phyloP scores from a whole-genome alignment of 2,797 vertebrate genomes.

The Parauchenoglanis ngamensis region DNA sequence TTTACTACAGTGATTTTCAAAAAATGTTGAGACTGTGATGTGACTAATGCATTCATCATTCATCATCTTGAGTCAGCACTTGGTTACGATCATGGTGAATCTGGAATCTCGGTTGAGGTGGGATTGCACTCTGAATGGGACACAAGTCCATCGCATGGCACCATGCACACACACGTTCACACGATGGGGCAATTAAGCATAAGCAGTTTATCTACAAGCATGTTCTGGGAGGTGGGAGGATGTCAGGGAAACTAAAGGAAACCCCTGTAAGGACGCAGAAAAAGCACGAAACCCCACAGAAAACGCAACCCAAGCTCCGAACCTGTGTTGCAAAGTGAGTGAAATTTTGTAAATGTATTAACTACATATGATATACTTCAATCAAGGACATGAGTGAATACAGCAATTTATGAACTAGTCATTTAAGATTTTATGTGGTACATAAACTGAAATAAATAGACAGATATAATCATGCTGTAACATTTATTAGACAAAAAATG shows the following conservation, averaged over 20 bases:
- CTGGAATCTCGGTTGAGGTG: neutral
- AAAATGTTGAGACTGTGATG: neutral
- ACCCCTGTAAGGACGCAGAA: neutral
- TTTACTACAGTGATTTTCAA: neutral
- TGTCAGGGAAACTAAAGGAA: neutral
- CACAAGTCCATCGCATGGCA: too few species aligned
- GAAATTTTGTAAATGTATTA: neutral
- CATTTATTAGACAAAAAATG: slow-evolving; percentile 71
- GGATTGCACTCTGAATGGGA: neutral
- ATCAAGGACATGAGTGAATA: neutral
- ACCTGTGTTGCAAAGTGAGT: neutral
- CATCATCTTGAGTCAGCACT: neutral
- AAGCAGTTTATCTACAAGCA: neutral
- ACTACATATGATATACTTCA: neutral
- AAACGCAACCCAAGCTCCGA: neutral
- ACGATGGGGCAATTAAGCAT: neutral
- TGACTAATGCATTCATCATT: neutral
- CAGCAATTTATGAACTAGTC: neutral
- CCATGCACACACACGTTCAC: neutral
- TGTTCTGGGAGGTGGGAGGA: neutral
- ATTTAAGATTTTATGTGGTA: neutral
- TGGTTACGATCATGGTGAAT: neutral
- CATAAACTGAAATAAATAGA: neutral
- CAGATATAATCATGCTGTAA: slow-evolving; percentile 53
- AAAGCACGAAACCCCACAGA: neutral